Evolutionary conservation across 1,140 invertebrate species (phyloP).

Genomic region (Lamellibrachia luymesi): DNA sequence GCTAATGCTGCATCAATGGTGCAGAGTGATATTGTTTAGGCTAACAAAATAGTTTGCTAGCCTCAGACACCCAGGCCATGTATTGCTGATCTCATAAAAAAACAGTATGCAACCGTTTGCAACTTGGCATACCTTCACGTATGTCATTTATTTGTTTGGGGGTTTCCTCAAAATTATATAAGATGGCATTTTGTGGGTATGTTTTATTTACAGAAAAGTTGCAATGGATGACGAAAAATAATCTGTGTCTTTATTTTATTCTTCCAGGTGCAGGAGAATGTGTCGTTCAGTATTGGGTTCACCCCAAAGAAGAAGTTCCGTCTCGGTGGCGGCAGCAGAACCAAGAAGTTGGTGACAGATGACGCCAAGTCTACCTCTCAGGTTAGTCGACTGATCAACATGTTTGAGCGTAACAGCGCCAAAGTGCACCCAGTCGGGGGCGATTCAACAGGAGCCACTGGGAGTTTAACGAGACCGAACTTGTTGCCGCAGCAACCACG

Average conservation of each 20-base stretch:
- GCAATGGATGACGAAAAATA: no score
- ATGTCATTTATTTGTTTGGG: no score
- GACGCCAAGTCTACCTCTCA: neutral
- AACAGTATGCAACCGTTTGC: no score
- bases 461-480: neutral
- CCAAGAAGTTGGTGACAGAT: neutral
- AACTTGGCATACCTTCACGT: no score
- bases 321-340: neutral
- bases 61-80: no score
- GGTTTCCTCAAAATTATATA: no score
- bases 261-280: conserved; percentile 12
- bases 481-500: neutral
- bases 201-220: no score
- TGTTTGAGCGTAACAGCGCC: neutral
- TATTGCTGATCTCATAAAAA: no score
- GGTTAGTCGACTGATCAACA: neutral
- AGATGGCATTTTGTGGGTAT: no score
- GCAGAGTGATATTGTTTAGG: no score
- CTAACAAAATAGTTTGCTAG: no score
- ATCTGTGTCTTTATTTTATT: neutral
- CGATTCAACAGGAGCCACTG: neutral
- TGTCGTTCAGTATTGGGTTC: conserved; percentile 19
- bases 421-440: neutral
- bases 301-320: conserved; percentile 15
- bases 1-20: no score